Percentiles rank a stretch among this genome's conserved stretches.
Conservation (phyloP, 2,797 vertebrate genomes). For the Ciconia nigra region DNA sequence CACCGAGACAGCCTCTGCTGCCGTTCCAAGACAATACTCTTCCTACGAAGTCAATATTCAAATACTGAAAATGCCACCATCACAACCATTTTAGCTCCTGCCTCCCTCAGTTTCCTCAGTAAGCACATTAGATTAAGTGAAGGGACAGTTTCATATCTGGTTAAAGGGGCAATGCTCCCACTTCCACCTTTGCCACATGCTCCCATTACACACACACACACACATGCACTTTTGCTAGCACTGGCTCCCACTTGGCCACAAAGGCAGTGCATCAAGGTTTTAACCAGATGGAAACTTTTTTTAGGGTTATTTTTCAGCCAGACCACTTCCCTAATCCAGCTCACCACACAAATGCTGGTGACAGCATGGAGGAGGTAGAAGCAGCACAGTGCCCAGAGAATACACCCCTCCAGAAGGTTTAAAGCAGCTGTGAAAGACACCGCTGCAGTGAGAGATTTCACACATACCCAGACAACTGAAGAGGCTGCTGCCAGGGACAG, state of each 20-base stretch:
- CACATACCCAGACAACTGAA: not conserved
- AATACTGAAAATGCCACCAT: not conserved
- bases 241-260: not conserved
- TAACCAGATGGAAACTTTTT: not conserved
- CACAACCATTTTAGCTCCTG: not conserved
- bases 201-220: not conserved
- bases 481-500: not conserved
- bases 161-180: not conserved
- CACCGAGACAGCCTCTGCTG: fast-evolving
- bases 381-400: not conserved
- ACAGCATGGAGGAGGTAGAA: not conserved
- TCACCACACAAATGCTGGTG: not conserved
- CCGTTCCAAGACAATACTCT: not conserved
- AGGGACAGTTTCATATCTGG: not conserved
- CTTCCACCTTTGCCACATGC: not conserved
- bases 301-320: not conserved
- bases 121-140: not conserved
- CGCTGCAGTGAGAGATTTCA: not conserved
- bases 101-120: not conserved
- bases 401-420: not conserved
- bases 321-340: not conserved
- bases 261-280: not conserved
- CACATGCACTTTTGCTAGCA: not conserved
- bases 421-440: not conserved
- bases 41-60: not conserved